Conservation (phyloP, 2,113 vertebrate genomes). For the Cyanocitta stelleri region DNA sequence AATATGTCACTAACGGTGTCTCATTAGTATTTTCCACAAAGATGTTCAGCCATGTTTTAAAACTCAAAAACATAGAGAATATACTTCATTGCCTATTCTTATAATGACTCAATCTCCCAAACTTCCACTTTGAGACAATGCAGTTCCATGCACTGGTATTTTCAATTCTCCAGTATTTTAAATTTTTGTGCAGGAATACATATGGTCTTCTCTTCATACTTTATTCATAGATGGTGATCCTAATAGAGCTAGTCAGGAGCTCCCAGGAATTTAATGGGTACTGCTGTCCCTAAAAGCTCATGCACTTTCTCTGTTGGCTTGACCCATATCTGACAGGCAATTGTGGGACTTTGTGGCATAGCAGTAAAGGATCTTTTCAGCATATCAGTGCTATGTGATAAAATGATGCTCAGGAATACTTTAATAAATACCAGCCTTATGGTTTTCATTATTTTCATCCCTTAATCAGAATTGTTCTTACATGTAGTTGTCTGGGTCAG, state of each 20-base stretch:
- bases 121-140: neutral
- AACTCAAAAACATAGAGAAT: neutral
- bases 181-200: neutral
- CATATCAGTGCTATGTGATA: rapidly evolving
- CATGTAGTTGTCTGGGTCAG: neutral
- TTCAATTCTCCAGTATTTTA: neutral
- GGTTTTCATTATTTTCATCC: neutral
- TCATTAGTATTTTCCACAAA: neutral
- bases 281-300: neutral
- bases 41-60: neutral
- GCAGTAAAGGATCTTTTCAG: neutral
- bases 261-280: neutral
- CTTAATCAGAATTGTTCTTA: neutral
- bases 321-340: neutral
- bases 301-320: neutral
- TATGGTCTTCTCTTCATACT: neutral
- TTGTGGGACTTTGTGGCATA: neutral
- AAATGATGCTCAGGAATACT: neutral
- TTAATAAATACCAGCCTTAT: neutral
- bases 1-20: neutral
- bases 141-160: neutral
- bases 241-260: neutral
- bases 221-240: neutral
- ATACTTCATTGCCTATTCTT: neutral
- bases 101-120: neutral